A percentile compares a stretch with the other conserved stretches of the same genome.
Evolutionary conservation across 2,888 invertebrate species (phyloP).

Genomic region (Nephrotoma flavescens): DNA sequence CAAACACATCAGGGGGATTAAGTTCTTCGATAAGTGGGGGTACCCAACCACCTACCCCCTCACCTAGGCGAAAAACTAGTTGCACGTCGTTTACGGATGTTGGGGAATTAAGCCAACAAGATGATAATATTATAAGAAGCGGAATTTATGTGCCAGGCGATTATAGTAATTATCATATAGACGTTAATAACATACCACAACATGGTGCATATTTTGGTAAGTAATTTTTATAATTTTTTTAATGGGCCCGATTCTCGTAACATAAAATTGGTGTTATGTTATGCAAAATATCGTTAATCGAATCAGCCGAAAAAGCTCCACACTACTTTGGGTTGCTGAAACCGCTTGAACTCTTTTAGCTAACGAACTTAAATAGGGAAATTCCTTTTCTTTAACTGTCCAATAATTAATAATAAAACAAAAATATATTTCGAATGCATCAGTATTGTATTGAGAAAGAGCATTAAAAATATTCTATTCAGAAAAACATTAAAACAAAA

Average conservation of each 20-base stretch:
- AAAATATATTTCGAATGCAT: too few relatives aligned
- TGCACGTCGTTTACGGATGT: constrained; percentile 55
- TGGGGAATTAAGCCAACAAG: constrained; percentile 8
- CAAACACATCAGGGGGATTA: constrained; percentile 25
- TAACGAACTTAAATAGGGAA: too few relatives aligned
- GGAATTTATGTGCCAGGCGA: constrained; percentile 23
- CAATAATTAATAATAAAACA: too few relatives aligned
- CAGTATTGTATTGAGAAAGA: too few relatives aligned
- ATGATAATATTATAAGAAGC: constrained; percentile 1
- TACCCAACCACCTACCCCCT: constrained; percentile 44
- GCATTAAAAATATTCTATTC: too few relatives aligned
- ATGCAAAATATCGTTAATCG: too few relatives aligned
- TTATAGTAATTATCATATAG: constrained; percentile 13
- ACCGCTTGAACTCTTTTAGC: too few relatives aligned
- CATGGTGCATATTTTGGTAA: constrained; percentile 27
- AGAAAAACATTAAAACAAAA: too few relatives aligned
- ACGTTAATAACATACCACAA: constrained; percentile 1
- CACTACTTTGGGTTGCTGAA: too few relatives aligned
- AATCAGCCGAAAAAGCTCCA: too few relatives aligned
- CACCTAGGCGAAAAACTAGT: constrained; percentile 58
- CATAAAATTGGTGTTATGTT: neutral
- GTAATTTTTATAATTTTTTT: neutral
- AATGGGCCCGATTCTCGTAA: neutral
- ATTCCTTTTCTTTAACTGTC: too few relatives aligned
- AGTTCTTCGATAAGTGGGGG: constrained; percentile 20